A percentile compares a stretch with the other conserved stretches of the same genome.
phyloP scores from a whole-genome alignment of 2,888 invertebrate genomes.

The Chloroclysta siterata region DNA sequence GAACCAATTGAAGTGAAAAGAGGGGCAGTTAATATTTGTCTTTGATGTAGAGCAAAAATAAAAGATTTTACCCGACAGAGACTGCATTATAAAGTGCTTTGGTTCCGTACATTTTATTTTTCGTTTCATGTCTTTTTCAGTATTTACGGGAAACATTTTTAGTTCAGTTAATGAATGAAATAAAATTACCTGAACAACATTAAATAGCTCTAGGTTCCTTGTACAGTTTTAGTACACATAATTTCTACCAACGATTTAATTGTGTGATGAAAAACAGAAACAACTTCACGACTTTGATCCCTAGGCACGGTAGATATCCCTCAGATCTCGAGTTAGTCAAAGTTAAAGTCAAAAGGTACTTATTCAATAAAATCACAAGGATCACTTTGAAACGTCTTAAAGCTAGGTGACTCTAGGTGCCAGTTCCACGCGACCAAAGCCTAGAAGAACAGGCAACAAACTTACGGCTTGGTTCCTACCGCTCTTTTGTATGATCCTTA shows the following conservation, averaged over 20 bases:
- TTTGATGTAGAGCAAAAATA: slow-evolving; percentile 49
- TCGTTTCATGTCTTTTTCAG: not conserved
- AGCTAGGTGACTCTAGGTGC: too few relatives aligned
- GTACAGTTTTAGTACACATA: not conserved
- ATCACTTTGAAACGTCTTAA: too few relatives aligned
- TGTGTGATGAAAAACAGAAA: too few relatives aligned
- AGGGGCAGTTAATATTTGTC: slow-evolving; percentile 36
- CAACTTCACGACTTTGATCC: too few relatives aligned
- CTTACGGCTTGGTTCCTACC: too few relatives aligned
- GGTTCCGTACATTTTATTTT: slow-evolving; percentile 49
- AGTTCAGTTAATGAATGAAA: not conserved
- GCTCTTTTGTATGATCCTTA: too few relatives aligned
- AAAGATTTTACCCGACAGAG: slow-evolving; percentile 41
- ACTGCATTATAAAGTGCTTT: slow-evolving; percentile 36
- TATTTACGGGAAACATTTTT: slow-evolving; percentile 3
- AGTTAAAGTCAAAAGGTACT: too few relatives aligned
- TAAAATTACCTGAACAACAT: not conserved
- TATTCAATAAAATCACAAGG: too few relatives aligned
- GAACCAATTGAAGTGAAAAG: slow-evolving; percentile 5
- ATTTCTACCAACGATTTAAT: not conserved
- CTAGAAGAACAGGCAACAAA: too few relatives aligned
- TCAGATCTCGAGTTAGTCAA: too few relatives aligned
- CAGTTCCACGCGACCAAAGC: too few relatives aligned
- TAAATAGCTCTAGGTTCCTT: not conserved
- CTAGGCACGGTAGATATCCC: too few relatives aligned